Conservation (phyloP, 2,888 invertebrate species). For the Limnephilus lunatus region DNA sequence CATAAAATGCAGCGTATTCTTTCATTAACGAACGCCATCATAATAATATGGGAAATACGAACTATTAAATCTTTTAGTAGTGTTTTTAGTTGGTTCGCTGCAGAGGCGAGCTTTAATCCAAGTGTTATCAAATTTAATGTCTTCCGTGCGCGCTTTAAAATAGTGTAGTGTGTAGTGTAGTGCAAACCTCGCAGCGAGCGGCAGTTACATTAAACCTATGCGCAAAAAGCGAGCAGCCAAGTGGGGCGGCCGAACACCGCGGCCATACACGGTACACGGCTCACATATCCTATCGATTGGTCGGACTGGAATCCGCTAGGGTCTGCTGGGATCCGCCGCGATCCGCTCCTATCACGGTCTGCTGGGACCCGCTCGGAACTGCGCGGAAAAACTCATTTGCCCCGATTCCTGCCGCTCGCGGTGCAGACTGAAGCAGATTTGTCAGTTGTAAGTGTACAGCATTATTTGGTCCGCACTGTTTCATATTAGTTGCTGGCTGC, state of each 20-base stretch:
- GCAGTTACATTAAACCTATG: background rate
- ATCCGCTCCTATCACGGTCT: background rate
- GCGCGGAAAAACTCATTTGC: background rate
- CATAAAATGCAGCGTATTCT: background rate
- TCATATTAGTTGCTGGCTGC: background rate
- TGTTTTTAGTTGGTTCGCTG: background rate
- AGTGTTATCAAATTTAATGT: slow-evolving; percentile 32
- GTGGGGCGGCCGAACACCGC: background rate
- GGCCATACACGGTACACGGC: background rate
- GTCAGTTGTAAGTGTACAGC: slow-evolving; percentile 2
- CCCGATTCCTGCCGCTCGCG: background rate
- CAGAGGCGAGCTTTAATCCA: slow-evolving; percentile 29
- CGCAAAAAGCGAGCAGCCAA: background rate
- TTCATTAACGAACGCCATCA: background rate
- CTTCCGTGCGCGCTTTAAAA: slow-evolving; percentile 24
- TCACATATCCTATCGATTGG: background rate
- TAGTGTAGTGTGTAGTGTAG: background rate
- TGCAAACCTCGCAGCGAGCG: background rate
- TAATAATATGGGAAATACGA: background rate
- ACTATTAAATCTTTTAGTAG: background rate
- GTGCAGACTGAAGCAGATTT: background rate
- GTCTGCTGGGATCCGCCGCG: background rate
- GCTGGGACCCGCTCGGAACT: too few species aligned
- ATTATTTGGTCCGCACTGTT: background rate
- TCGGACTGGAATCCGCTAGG: background rate